phyloP scores from a whole-genome alignment of 2,888 invertebrate genomes.

The Polia nebulosa region DNA sequence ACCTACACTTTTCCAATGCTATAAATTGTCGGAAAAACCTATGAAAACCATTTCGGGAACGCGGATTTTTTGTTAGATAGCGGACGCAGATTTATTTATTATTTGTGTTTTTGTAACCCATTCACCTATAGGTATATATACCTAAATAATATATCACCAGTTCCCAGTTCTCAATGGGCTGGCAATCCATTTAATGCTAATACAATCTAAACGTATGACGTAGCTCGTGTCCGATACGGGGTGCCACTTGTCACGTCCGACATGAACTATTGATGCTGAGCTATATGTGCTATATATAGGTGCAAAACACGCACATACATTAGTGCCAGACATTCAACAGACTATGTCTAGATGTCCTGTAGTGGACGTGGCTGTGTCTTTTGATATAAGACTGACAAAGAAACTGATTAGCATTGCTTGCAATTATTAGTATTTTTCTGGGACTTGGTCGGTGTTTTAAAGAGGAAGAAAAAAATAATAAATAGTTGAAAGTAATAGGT shows the following conservation, averaged over 20 bases:
- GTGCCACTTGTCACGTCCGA: slow-evolving; percentile 50
- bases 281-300: neutral
- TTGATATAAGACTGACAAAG: neutral
- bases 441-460: too few species aligned
- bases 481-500: too few species aligned
- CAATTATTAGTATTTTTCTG: neutral
- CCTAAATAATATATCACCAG: slow-evolving; percentile 20
- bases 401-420: neutral
- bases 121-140: neutral
- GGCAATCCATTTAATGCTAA: slow-evolving; percentile 45
- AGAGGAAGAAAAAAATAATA: too few species aligned
- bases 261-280: slow-evolving; percentile 38
- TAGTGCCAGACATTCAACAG: slow-evolving; percentile 30
- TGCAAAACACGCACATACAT: slow-evolving; percentile 26
- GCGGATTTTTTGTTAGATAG: slow-evolving; percentile 23
- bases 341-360: neutral
- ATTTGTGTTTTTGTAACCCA: slow-evolving; percentile 6
- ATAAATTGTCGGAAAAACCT: slow-evolving; percentile 37
- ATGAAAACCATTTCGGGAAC: slow-evolving; percentile 30
- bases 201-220: slow-evolving; percentile 43
- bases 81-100: slow-evolving; percentile 30
- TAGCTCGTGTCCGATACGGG: slow-evolving; percentile 35
- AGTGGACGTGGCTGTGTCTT: neutral
- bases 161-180: slow-evolving; percentile 34
- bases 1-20: slow-evolving; percentile 5